Base-by-base conservation (phyloP, 2,888 invertebrate genomes). In the Drosophila fulvimacula region DNA sequence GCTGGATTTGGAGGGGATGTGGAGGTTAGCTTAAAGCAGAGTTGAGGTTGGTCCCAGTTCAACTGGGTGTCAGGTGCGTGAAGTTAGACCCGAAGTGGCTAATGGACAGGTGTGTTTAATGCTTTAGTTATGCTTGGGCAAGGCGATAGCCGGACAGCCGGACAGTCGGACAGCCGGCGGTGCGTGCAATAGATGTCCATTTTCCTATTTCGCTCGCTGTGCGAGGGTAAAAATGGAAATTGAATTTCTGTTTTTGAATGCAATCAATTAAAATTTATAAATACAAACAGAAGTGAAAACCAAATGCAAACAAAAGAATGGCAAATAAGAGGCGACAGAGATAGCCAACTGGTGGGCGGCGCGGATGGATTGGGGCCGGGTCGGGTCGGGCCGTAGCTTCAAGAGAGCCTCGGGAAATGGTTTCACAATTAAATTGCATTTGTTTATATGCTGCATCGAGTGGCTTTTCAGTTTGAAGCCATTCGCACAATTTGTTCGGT, bases 401-500 rank as follows among this genome's bases (percentile, higher is more conserved):
- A 9, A 17, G 36, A n/a, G 36, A 38, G 52, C 36, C 51, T 51
- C 21, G 34, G 56, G 24, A 24, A 24, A 44, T 48, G 73, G 49
- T 69, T 76, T 66, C n/a, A 67, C 55, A 80, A 79, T 81, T 73
- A 68, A 81, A 82, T 80, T 82, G 76, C 73, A 73, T 79, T 82
- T 82, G 79, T 65, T 67, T 34, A 55, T 51, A 61, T 53, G 59
- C 17, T 11, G 60, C 24, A 15, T 27, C n/a, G 44, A 55, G 53
- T 65, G 58, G 69, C 73, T 61, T 68, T 68, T 68, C 57, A 57
- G 66, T 38, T 10, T 7, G 42, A 58, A 48, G 42, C 48, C 13
- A 49, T 46, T 55, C 55, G 38, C 44, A 57, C 69, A 62, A 52
- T 59, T 52, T 65, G 42, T 10, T 46, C 27, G 73, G 58, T 52